Base-by-base conservation (phyloP, 2,797 vertebrate genomes). In the Percopsis omiscomaycus region DNA sequence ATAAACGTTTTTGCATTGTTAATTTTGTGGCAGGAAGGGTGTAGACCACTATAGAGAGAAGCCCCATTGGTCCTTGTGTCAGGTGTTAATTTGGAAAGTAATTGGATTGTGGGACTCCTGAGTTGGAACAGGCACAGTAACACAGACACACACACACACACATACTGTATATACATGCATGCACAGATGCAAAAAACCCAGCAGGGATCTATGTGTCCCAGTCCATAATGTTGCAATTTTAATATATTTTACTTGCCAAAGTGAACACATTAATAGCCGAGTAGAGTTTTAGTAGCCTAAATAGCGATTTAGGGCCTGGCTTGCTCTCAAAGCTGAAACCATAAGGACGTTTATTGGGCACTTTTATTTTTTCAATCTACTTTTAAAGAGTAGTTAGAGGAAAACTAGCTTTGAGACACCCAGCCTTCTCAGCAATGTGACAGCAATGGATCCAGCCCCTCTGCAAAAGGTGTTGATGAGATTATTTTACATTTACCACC, bases 21-120 rank as follows among this genome's bases (percentile, higher is more conserved):
- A 22, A 22, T 22, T 22, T 22, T 22, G 22, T 22, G 22, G 22
- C 22, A 22, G 22, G 22, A 22, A 22, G 22, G 22, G 22, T 22
- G 22, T 22, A 22, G 22, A 22, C 22, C 22, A 22, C 22, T 22
- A 22, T 22, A 22, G 22, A 22, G 22, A 22, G 22, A 22, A 22
- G 22, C 22, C 22, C 22, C 49, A 15, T 22, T 22, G 22, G 22
- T 22, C 22, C 22, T 74, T 59, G 62, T 76, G 69, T 67, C 59
- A 50, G 55, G 30, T 68, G 55, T 61, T 74, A 42, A 73, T 72
- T 79, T 78, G 32, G 54, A 51, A 45, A 14, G 53, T 61, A 61
- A 55, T 42, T 64, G 55, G 64, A 55, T 52, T 68, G 45, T 27
- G n/a, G 56, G 28, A 42, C 61, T 49, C 32, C 32, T 4, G 13